Base-by-base conservation (phyloP, 2,888 invertebrate genomes). In the Bellardia bayeri region DNA sequence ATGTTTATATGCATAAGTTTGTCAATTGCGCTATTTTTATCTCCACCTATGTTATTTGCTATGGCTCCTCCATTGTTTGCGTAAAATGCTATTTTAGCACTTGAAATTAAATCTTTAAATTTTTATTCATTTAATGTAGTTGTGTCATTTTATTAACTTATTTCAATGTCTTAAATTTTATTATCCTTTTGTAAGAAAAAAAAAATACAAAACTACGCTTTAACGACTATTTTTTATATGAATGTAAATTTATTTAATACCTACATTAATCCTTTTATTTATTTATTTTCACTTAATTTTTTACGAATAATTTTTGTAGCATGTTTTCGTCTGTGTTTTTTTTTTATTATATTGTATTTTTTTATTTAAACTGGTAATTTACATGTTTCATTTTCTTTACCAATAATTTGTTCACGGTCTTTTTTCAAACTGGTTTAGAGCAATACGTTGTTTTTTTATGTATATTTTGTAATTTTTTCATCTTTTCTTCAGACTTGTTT, bases 381-480 rank as follows among this genome's bases (percentile, higher is more conserved):
- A 45, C 45, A 11, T 45, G 45, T 30, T 58, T 30, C 23, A 23
- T 56, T 23, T 58, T 11, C 58, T 30, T 11, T 58, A 58, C 13
- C 58, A 58, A 30, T 58, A 30, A 30, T 11, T 58, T 58, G 30
- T 58, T 58, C 58, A 58, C 3, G 23, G 58, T 58, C 58, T 58
- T 58, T 58, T 23, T 11, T 58, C 30, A 13, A 30, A 13, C 2
- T 30, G 13, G 2, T 51, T 51, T 51, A n/a, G 9, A 11, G 3
- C 9, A 23, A 23, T 23, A 9, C 13, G 3, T 30, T 58, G 11
- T 11, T 30, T 11, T 9, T 23, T 11, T 3, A 23, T 4, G 0
- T 30, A 49, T 42, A 23, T 42, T 66, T 66, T 64, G 13, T 45
- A 51, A n/a, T n/a, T 51, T 66, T 8, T 68, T 56, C 16, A 11